Base-by-base conservation (phyloP, 2,888 invertebrate genomes). In the Papilio demoleus region DNA sequence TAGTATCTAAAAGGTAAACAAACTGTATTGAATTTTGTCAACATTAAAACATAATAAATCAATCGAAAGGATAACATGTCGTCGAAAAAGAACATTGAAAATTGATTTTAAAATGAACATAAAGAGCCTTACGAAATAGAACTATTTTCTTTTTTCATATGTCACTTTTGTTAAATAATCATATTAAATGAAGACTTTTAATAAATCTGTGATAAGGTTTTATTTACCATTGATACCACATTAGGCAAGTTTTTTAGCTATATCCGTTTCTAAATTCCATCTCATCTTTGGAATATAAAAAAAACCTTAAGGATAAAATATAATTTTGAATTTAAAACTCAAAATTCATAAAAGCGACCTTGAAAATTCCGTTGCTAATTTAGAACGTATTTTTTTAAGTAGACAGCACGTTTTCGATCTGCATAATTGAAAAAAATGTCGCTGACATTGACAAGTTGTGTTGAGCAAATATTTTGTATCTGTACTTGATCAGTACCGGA, bases 341-440 rank as follows among this genome's bases (percentile, higher is more conserved):
- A 56, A 56, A 56, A 56, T 56, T 31, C 31, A 31, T 1, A 47
- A 12, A 11, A 56, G 31, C n/a, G 31, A 31, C 53, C 53, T 56
- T 56, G 4, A 2, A 56, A 31, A 56, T 31, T 56, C 53, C 14
- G 31, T 31, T 56, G 31, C 31, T 31, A 31, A 31, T 24, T n/a
- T 56, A 56, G 53, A 56, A 56, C 14, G 53, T 56, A 56, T 56
- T 56, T 56, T 53, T 56, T 56, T n/a, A 4, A 27, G 24, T 12
- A 27, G 9, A 31, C 1, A 27, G 31, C 62, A n/a, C 17, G 62
- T 62, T 62, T 62, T 19, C 17, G 45, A 45, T 31, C 17, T 24
- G 65, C 56, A 65, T 45, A 27, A 64, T 56, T 60, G 24, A 56
- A 40, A 65, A 56, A 65, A 40, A 67, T 67, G 61, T 40, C 53